Percentiles rank a stretch among this genome's conserved stretches.
Conservation (phyloP, 1,140 invertebrate genomes). For the Megalopta genalis region DNA sequence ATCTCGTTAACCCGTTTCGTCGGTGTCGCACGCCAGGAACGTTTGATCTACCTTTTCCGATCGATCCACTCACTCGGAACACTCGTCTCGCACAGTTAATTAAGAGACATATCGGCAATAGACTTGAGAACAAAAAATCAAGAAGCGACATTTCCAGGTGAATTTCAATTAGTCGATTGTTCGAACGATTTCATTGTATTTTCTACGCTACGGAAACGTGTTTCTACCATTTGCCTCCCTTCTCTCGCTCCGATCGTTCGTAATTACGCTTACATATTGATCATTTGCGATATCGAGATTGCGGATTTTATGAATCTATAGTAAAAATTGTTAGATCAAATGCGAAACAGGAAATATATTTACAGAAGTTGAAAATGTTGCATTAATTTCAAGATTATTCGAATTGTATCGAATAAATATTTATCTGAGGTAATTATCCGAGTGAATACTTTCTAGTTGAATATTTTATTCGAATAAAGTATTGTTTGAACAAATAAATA, state of each 20-base stretch:
- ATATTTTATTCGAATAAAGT: too few species aligned
- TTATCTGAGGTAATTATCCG: too few species aligned
- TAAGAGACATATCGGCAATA: slow-evolving; percentile 17
- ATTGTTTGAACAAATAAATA: too few species aligned
- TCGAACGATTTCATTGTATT: not conserved
- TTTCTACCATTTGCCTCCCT: not conserved
- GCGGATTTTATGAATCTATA: too few species aligned
- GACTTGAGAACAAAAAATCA: not conserved
- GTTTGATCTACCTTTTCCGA: slow-evolving; percentile 44
- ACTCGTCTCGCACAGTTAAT: slow-evolving; percentile 22
- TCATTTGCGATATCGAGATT: not conserved
- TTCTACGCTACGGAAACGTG: not conserved
- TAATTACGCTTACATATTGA: not conserved
- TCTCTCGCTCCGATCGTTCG: too few species aligned
- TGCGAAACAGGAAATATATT: too few species aligned
- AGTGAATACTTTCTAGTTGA: too few species aligned
- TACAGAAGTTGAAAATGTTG: too few species aligned
- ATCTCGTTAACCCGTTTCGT: slow-evolving; percentile 43
- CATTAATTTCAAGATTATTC: too few species aligned
- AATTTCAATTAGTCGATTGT: slow-evolving; percentile 30
- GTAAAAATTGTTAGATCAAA: too few species aligned
- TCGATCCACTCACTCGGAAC: slow-evolving; percentile 9
- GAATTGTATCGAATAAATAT: too few species aligned
- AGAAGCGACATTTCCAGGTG: not conserved
- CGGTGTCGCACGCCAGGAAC: slow-evolving; percentile 3